Percentiles rank a stretch among this genome's conserved stretches.
Evolutionary conservation across 1,140 invertebrate genomes (phyloP).

Genomic region (Pogonognathellus flavescens): DNA sequence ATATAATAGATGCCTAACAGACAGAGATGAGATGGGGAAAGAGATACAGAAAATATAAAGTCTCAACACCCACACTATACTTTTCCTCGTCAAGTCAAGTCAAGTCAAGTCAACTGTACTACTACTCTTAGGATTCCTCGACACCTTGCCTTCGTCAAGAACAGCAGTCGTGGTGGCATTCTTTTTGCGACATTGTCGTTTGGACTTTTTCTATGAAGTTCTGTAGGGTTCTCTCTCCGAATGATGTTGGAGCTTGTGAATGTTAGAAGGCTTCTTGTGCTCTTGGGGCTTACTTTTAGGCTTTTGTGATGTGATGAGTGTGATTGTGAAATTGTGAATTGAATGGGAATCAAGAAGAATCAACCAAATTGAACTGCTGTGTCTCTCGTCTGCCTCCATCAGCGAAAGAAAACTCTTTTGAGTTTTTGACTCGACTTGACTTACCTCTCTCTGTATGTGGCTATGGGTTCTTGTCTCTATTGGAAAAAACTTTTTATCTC

Average conservation of each 20-base stretch:
- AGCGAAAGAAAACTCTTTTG: constrained; percentile 13
- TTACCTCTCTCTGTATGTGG: not conserved
- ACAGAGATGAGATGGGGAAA: not conserved
- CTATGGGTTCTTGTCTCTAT: no score
- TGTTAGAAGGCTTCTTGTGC: not conserved
- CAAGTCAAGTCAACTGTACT: no score
- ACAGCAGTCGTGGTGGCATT: not conserved
- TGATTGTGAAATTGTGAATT: constrained; percentile 46
- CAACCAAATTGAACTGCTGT: constrained; percentile 36
- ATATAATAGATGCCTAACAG: no score
- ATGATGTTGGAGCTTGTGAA: no score
- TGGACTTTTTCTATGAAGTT: no score
- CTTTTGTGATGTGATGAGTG: constrained; percentile 47
- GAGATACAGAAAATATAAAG: no score
- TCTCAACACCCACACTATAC: no score
- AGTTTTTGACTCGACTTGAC: constrained; percentile 16
- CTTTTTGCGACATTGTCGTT: not conserved
- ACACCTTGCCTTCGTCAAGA: not conserved
- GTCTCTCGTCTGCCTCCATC: not conserved
- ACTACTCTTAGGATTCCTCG: no score
- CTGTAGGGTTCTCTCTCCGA: no score
- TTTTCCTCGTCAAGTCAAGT: no score
- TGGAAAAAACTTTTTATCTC: constrained; percentile 12
- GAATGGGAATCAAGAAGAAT: constrained; percentile 38
- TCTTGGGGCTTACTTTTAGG: constrained; percentile 26